These are phyloP conservation scores for Vollenhovia emeryi DNA, from an alignment of 1,140 invertebrate species.

Conservation along the genomic window DNA sequence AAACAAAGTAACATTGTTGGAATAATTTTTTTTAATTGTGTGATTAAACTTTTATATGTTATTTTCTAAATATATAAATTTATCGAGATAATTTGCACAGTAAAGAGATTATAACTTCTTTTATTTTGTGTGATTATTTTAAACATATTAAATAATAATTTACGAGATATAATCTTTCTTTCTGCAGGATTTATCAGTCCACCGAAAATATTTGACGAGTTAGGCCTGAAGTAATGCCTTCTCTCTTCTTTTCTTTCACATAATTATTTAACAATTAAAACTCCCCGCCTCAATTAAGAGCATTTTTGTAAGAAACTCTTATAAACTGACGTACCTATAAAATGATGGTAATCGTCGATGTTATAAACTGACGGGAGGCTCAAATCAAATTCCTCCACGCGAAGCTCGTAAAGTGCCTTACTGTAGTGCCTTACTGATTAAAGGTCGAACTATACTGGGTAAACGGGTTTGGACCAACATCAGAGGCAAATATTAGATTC, in stretches of 20 bases:
- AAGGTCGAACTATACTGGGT: not conserved
- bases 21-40: not conserved
- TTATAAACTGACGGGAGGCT: not conserved
- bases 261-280: not conserved
- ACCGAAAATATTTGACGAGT: not conserved
- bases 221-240: not conserved
- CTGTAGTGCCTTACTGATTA: conserved; percentile 33
- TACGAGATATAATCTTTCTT: not conserved
- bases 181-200: not conserved
- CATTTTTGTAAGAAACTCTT: not conserved
- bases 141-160: not conserved
- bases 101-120: not conserved
- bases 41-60: not conserved
- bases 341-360: not conserved
- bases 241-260: not conserved
- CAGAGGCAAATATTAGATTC: conserved; percentile 28
- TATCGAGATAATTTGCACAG: not conserved
- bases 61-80: not conserved
- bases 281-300: not conserved
- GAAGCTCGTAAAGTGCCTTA: not conserved
- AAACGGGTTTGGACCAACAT: conserved; percentile 20
- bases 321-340: not conserved
- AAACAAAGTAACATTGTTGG: not conserved
- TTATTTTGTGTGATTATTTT: not conserved
- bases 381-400: conserved; percentile 9